Base-by-base conservation (phyloP, 2,113 vertebrate genomes). In the Megalops atlanticus region DNA sequence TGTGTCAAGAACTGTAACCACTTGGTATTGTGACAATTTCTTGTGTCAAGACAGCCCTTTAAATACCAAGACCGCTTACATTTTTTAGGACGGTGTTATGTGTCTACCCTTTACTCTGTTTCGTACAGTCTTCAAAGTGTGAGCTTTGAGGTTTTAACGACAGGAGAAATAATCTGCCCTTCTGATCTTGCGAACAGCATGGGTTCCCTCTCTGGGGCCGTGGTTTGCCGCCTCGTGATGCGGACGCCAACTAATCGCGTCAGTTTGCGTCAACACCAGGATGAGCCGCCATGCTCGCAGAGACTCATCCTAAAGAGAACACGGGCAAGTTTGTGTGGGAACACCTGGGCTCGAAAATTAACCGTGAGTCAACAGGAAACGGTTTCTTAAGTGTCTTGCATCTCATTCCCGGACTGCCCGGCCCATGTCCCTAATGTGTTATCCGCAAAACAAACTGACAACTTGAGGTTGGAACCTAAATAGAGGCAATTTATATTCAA, bases 271-370 rank as follows among this genome's bases (percentile, higher is more conserved):
- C 49, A 40, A 5, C 14, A 49, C 3, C 12, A 24, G 38, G 33
- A 41, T 68, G 54, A 41, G 76, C 40, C 15, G n/a, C 49, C 3
- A 16, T 47, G 36, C 69, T 36, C 10, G 31, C 31, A 41, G 12
- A 69, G 35, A 58, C 31, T 70, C 12, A 7, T 71, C 35, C 14
- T 78, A 58, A 31, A 2, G 7, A 35, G 74, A 31, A 54, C 3
- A 49, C 35, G 40, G 35, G 10, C 8, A n/a, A 52, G 77, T 77
- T 69, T 18, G 15, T 41, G 15, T 81, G 45, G 71, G 7, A 83
- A 76, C 49, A 83, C 41, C 41, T 82, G 76, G 43, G 39, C 11
- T 54, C 38, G 8, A 52, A 24, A 78, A 24, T 35, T 27, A 71
- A n/a, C 27, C 70, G 40, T 15, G 45, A 70, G 35, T 64, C 31